A percentile compares a stretch with the other conserved stretches of the same genome.
Conservation (phyloP, 2,888 invertebrate species). For the Erpobdella octoculata region DNA sequence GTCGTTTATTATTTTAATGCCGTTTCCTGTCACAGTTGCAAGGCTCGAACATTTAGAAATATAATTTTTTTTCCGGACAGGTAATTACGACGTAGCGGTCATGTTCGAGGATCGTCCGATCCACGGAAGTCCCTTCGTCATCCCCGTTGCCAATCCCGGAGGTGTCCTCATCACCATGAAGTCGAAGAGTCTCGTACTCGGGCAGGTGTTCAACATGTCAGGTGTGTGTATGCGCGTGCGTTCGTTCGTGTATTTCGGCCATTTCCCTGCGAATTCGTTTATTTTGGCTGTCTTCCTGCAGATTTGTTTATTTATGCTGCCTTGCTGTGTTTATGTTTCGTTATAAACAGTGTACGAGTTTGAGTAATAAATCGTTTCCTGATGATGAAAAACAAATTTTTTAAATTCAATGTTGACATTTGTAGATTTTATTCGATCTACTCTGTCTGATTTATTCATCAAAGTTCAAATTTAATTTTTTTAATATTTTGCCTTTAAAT, state of each 20-base stretch:
- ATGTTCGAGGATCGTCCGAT: slow-evolving; percentile 56
- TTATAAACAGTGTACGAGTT: neutral
- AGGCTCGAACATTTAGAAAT: neutral
- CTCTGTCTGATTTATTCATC: too few relatives aligned
- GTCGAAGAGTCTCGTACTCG: slow-evolving; percentile 8
- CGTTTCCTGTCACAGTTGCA: neutral
- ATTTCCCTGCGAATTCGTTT: neutral
- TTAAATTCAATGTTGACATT: too few relatives aligned
- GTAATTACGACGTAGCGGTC: slow-evolving; percentile 57
- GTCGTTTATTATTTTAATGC: neutral
- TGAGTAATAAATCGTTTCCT: neutral
- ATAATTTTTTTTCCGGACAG: slow-evolving; percentile 38
- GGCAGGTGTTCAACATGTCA: slow-evolving; percentile 19
- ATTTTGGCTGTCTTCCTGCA: neutral
- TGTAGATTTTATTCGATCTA: too few relatives aligned
- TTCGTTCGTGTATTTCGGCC: neutral
- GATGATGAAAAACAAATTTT: too few relatives aligned
- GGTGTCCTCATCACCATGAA: slow-evolving; percentile 20
- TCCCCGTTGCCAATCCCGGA: slow-evolving; percentile 54
- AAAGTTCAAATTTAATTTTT: too few relatives aligned
- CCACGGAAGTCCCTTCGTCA: slow-evolving; percentile 86
- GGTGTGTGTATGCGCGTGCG: neutral
- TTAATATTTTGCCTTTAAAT: too few relatives aligned
- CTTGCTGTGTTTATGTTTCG: neutral
- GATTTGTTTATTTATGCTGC: neutral